A percentile compares a stretch with the other conserved stretches of the same genome.
Conservation (phyloP, 2,113 vertebrate genomes). For the Motacilla alba region DNA sequence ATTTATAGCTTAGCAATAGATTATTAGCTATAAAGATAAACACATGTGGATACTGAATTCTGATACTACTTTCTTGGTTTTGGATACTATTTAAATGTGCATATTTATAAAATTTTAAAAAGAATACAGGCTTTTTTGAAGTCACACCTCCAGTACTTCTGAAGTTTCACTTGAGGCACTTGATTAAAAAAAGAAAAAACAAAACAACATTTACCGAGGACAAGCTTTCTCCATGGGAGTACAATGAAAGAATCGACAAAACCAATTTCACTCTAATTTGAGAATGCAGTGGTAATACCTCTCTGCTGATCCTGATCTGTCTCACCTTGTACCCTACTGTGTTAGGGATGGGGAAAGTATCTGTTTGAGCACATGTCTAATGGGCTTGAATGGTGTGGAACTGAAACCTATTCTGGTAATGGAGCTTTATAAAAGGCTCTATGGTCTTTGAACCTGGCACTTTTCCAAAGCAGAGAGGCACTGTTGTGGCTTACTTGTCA, state of each 20-base stretch:
- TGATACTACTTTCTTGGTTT: neutral
- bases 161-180: neutral
- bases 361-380: constrained; percentile 25
- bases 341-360: neutral
- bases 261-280: constrained; percentile 32
- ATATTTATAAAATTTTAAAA: neutral
- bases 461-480: neutral
- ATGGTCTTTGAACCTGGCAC: neutral
- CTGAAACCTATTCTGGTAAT: constrained; percentile 21
- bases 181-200: constrained; percentile 36
- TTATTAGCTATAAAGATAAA: neutral
- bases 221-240: neutral
- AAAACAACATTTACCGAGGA: neutral
- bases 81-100: neutral
- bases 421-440: neutral
- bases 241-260: neutral
- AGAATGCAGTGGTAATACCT: neutral
- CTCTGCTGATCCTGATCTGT: constrained; percentile 8
- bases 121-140: neutral
- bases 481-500: neutral
- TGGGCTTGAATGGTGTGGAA: neutral
- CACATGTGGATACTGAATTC: neutral
- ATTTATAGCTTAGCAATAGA: neutral
- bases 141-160: neutral
- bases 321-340: neutral